These are phyloP conservation scores for Amblyopsis hoosieri DNA, from an alignment of 2,797 vertebrate genomes.

Conservation along the genomic window DNA sequence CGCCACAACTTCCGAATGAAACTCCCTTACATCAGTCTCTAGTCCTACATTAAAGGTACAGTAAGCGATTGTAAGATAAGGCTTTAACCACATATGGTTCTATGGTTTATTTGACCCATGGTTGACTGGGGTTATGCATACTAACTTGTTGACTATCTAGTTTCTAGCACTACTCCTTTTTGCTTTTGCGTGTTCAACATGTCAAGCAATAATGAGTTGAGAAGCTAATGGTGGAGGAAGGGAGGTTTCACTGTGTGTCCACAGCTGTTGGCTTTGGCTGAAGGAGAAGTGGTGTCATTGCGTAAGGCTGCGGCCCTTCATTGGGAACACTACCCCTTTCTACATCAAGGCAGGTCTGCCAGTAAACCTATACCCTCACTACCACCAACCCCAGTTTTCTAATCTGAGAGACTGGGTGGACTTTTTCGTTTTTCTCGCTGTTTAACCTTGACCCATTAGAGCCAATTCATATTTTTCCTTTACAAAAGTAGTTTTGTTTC, in stretches of 20 bases:
- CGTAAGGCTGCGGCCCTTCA: constrained; percentile 56
- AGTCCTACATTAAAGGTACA: too few species aligned
- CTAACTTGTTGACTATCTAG: too few species aligned
- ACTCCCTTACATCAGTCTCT: too few species aligned
- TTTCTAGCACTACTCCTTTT: too few species aligned
- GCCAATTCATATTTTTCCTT: constrained; percentile 16
- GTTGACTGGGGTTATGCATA: background rate
- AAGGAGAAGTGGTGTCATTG: constrained; percentile 65
- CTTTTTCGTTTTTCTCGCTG: constrained; percentile 48
- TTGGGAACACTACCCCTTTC: constrained; percentile 72
- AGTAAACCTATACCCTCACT: constrained; percentile 57
- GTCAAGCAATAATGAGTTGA: constrained; percentile 61
- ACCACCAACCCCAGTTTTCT: constrained; percentile 56
- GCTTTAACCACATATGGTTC: too few species aligned
- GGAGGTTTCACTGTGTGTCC: constrained; percentile 47
- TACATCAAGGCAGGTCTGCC: constrained; percentile 68
- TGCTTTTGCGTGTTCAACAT: constrained; percentile 8
- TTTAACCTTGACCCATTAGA: constrained; percentile 24
- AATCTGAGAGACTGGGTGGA: constrained; percentile 59
- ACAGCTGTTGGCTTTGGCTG: constrained; percentile 77
- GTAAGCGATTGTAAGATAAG: too few species aligned
- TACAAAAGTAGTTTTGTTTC: background rate
- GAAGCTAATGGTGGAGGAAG: constrained; percentile 26
- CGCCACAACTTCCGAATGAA: too few species aligned
- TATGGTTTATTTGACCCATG: background rate